Base-by-base conservation (phyloP, 1,140 invertebrate genomes). In the Ectropis grisescens region DNA sequence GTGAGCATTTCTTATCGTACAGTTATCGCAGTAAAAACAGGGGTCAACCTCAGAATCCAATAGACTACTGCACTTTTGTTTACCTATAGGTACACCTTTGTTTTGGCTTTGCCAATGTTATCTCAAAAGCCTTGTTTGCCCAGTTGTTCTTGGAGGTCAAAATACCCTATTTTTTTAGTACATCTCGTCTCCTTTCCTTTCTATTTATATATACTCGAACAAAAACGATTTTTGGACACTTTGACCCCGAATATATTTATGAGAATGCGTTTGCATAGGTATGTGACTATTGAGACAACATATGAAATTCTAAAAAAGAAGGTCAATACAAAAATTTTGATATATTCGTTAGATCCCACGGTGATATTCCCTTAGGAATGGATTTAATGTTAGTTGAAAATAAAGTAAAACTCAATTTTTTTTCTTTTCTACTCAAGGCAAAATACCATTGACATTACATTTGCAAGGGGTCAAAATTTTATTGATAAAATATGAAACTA, bases 1-100 rank as follows among this genome's bases (percentile, higher is more conserved):
- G 88, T 91, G 44, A 57, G 53, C 29, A 14, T 39, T 11, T 22
- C 9, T 22, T 9, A 9, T 22, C 4, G 19, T 22, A 9, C 19
- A 22, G 4, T 5, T 5, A n/a, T n/a, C n/a, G n/a, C n/a, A n/a
- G n/a, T n/a, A n/a, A n/a, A n/a, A n/a, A n/a, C n/a, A n/a, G n/a
- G 4, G 19, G 9, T 5, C 4, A 5, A 5, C 4, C 19, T 22
- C 19, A 4, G 9, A 22, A 22, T 9, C 9, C 19, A 22, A 5
- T 9, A 22, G 19, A 5, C 9, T 4, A 22, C 4, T 5, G 19
- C 19, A 22, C 4, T 22, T n/a, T n/a, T n/a, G n/a, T n/a, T n/a
- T n/a, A n/a, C n/a, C n/a, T n/a, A n/a, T 22, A 22, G 9, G 19
- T 5, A 22, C 4, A 4, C 4, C 19, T 9, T 5, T 22, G 9